A percentile compares a stretch with the other conserved stretches of the same genome.
phyloP scores from a whole-genome alignment of 2,113 vertebrate genomes.

The Alces alces region DNA sequence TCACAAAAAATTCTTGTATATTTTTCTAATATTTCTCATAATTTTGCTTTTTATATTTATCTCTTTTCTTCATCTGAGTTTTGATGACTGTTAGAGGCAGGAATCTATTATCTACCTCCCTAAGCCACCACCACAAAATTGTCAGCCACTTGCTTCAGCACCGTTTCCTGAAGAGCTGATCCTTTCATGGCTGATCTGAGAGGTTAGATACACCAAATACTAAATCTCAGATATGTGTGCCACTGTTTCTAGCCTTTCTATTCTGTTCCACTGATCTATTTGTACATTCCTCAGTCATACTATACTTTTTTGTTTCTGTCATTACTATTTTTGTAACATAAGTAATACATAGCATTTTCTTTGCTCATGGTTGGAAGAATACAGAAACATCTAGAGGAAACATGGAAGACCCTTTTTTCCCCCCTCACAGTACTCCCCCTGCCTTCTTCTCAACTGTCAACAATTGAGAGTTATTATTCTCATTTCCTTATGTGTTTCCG shows the following conservation, averaged over 20 bases:
- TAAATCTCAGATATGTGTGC: neutral
- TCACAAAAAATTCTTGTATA: neutral
- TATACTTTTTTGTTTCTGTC: neutral
- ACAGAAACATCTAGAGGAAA: constrained; percentile 36
- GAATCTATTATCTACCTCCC: neutral
- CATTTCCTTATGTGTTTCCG: constrained; percentile 18
- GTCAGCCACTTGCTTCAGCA: neutral
- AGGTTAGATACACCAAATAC: neutral
- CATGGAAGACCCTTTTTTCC: constrained; percentile 6
- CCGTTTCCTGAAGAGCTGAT: neutral
- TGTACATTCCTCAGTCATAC: neutral
- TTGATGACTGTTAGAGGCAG: neutral
- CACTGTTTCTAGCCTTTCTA: neutral
- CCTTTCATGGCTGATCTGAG: neutral
- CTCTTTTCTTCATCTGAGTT: neutral
- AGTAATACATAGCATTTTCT: constrained; percentile 14
- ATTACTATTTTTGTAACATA: constrained; percentile 8
- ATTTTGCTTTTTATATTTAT: neutral
- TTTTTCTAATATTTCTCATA: neutral
- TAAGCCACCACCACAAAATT: neutral
- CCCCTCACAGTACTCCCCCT: neutral
- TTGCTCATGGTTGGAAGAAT: constrained; percentile 22
- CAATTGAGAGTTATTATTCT: neutral
- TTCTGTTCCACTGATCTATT: neutral
- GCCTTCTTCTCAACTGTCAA: neutral